These are phyloP conservation scores for Trachymyrmex cornetzi DNA, from an alignment of 1,140 invertebrate genomes.

Conservation along the genomic window DNA sequence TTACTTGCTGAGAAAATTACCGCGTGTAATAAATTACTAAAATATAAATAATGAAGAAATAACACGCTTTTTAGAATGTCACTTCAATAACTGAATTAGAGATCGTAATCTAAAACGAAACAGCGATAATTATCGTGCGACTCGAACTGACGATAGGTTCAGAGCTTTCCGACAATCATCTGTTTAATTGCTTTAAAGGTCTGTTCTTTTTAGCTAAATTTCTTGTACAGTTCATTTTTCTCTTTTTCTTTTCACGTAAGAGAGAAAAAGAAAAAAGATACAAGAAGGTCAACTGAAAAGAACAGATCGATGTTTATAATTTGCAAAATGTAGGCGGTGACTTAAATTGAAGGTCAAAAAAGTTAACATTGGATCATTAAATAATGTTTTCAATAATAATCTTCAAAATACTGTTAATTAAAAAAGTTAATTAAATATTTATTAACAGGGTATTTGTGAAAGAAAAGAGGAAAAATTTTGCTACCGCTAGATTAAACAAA, in stretches of 20 bases:
- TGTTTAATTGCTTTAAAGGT: constrained; percentile 7
- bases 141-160: constrained; percentile 24
- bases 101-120: neutral
- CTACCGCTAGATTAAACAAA: neutral
- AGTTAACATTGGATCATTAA: neutral
- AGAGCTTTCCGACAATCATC: constrained; percentile 24
- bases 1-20: constrained; percentile 12
- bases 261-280: too few species aligned
- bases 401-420: neutral
- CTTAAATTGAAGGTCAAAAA: neutral
- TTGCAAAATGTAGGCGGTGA: neutral
- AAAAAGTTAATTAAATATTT: neutral
- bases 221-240: too few species aligned
- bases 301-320: neutral
- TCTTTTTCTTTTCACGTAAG: too few species aligned
- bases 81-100: constrained; percentile 7
- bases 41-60: constrained; percentile 5
- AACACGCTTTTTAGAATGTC: constrained; percentile 2
- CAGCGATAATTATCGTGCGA: constrained; percentile 14
- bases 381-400: neutral
- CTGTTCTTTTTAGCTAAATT: too few species aligned
- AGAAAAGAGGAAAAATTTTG: neutral
- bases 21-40: neutral
- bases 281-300: too few species aligned
- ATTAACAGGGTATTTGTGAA: neutral